A percentile compares a stretch with the other conserved stretches of the same genome.
Conservation (phyloP, 2,113 vertebrate species). For the Tauraco erythrolophus region DNA sequence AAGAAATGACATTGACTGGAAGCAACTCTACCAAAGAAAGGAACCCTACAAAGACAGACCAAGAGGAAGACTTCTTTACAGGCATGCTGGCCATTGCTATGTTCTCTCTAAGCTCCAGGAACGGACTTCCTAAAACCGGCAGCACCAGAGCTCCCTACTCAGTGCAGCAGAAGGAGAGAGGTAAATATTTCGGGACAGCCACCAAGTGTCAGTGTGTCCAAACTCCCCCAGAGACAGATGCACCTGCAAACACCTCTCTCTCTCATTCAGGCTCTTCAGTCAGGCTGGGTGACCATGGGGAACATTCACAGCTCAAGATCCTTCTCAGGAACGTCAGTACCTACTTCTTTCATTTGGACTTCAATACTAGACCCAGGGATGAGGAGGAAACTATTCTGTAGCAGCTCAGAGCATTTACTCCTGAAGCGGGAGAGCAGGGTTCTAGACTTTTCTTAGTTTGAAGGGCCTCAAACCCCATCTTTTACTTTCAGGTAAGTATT, state of each 20-base stretch:
- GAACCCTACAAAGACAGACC: neutral
- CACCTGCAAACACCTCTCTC: too few relatives aligned
- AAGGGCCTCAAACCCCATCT: neutral
- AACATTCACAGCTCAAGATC: neutral
- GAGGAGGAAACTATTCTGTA: neutral
- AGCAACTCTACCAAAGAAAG: neutral
- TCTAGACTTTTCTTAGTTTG: neutral
- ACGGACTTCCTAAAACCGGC: neutral
- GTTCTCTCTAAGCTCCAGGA: neutral
- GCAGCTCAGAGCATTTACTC: neutral
- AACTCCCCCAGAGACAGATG: too few relatives aligned
- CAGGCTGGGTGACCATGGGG: neutral
- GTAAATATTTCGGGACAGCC: accelerated
- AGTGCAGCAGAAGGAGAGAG: neutral
- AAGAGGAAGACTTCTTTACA: neutral
- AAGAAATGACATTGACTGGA: neutral
- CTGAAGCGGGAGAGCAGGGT: neutral
- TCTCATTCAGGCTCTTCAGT: neutral
- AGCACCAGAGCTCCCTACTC: neutral
- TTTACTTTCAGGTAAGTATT: neutral
- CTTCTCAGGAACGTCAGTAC: neutral
- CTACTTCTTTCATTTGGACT: neutral
- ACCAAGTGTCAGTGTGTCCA: accelerated
- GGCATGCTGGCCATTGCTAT: too few relatives aligned
- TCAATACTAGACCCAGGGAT: neutral